These are phyloP conservation scores for Wiebesia pumilae DNA, from an alignment of 1,140 invertebrate genomes.

Conservation along the genomic window DNA sequence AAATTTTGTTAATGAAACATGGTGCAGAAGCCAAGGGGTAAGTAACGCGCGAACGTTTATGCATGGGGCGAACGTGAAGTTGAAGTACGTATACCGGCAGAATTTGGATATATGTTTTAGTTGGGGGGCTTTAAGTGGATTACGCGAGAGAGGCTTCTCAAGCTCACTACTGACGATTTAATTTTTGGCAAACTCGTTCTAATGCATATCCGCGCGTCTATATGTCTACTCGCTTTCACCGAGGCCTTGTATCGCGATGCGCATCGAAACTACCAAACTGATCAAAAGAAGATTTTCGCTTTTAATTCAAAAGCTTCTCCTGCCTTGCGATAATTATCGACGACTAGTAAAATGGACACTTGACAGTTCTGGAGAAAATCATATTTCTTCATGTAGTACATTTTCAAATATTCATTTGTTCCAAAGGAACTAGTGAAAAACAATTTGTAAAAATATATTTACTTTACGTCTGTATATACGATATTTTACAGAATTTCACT, in stretches of 20 bases:
- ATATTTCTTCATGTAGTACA: too few relatives aligned
- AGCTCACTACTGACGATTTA: slow-evolving; percentile 18
- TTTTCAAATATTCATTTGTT: too few relatives aligned
- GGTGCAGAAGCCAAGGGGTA: neutral
- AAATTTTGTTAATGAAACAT: slow-evolving; percentile 40
- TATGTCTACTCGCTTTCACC: neutral
- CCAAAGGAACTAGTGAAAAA: too few relatives aligned
- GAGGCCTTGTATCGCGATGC: too few relatives aligned
- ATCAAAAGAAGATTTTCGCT: too few relatives aligned
- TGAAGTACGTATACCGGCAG: neutral
- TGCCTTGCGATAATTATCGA: too few relatives aligned
- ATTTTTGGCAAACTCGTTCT: slow-evolving; percentile 13
- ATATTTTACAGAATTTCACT: neutral
- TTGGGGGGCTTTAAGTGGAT: slow-evolving; percentile 29
- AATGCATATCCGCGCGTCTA: neutral
- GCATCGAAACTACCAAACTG: too few relatives aligned
- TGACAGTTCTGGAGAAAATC: too few relatives aligned
- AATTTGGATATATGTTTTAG: slow-evolving; percentile 20
- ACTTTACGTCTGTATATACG: too few relatives aligned
- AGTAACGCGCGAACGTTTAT: neutral
- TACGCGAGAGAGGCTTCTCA: neutral
- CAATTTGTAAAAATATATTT: too few relatives aligned
- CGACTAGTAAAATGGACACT: too few relatives aligned
- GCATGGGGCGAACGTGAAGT: neutral
- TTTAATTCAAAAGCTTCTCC: too few relatives aligned